Conservation (phyloP, 2,797 vertebrate species). For the Clarias fuscus region DNA sequence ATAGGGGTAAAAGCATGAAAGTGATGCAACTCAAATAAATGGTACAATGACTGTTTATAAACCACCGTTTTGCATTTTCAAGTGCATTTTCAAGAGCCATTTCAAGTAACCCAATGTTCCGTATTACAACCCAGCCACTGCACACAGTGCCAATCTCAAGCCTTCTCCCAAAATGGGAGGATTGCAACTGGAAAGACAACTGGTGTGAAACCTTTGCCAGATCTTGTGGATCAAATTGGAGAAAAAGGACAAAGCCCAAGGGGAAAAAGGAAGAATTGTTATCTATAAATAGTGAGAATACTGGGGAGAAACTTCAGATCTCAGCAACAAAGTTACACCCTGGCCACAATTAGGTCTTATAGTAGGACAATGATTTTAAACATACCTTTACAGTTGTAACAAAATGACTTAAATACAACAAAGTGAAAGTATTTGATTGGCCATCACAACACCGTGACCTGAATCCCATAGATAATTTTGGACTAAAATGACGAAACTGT, state of each 20-base stretch:
- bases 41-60: neutral
- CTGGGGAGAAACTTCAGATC: neutral
- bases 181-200: too few relatives aligned
- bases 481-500: neutral
- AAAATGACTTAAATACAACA: neutral
- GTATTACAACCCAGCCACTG: too few relatives aligned
- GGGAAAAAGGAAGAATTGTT: neutral
- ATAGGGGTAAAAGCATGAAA: neutral
- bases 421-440: neutral
- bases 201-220: too few relatives aligned
- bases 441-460: neutral
- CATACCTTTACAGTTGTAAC: neutral
- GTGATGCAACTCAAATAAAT: neutral
- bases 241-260: too few relatives aligned
- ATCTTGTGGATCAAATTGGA: too few relatives aligned
- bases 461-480: neutral
- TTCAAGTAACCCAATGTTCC: too few relatives aligned
- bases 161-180: too few relatives aligned
- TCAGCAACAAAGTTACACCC: neutral
- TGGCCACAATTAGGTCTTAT: neutral
- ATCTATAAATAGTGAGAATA: neutral
- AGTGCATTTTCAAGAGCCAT: too few relatives aligned
- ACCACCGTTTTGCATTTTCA: too few relatives aligned
- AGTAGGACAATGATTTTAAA: neutral
- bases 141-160: too few relatives aligned